A percentile compares a stretch with the other conserved stretches of the same genome.
Conservation (phyloP, 2,797 vertebrate genomes). For the Neostethus bicornis region DNA sequence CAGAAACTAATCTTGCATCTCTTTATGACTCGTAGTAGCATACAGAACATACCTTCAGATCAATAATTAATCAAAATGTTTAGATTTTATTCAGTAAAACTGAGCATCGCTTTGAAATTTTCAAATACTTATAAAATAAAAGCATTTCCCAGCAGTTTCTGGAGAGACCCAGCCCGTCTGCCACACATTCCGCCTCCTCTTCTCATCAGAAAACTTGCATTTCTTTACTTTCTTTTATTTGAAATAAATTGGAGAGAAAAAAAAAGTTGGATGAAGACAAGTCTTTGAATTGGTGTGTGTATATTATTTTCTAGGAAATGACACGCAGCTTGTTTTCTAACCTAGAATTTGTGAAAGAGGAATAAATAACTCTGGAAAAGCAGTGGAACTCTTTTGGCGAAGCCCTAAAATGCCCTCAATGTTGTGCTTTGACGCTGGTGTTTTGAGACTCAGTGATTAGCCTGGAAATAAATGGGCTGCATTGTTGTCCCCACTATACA, state of each 20-base stretch:
- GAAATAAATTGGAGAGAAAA: conserved; percentile 36
- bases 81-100: background rate
- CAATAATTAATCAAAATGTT: background rate
- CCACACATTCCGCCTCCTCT: conserved; percentile 51
- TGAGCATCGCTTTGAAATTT: conserved; percentile 1
- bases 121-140: conserved; percentile 16
- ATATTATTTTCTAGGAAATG: conserved; percentile 44
- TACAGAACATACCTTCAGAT: background rate
- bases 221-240: conserved; percentile 72
- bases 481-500: conserved; percentile 65
- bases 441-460: conserved; percentile 73
- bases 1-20: background rate
- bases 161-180: conserved; percentile 58
- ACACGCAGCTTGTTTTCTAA: conserved; percentile 37
- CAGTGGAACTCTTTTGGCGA: conserved; percentile 46
- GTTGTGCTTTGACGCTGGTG: conserved; percentile 61
- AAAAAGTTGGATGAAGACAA: conserved; percentile 19
- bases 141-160: conserved; percentile 57
- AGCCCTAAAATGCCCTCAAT: conserved; percentile 60
- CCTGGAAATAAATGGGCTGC: conserved; percentile 76
- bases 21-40: background rate
- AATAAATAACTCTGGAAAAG: conserved; percentile 50
- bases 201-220: conserved; percentile 52
- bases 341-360: conserved; percentile 53
- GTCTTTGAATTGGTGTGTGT: conserved; percentile 43